These are phyloP conservation scores for Petrolisthes manimaculis DNA, from an alignment of 2,888 invertebrate species.

Conservation along the genomic window DNA sequence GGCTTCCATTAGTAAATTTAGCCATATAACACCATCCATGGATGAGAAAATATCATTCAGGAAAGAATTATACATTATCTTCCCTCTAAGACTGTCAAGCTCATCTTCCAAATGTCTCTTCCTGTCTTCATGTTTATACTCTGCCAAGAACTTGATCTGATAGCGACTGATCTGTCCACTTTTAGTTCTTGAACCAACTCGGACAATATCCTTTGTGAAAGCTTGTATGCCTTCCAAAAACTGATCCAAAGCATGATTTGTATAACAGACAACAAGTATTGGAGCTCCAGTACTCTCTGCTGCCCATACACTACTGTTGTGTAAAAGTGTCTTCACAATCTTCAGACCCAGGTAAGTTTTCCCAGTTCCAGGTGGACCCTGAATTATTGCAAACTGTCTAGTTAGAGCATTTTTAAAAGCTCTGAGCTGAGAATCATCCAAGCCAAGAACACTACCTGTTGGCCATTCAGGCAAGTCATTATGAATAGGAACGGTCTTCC, in stretches of 20 bases:
- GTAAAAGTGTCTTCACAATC: conserved; percentile 78
- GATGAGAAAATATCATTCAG: too few species aligned
- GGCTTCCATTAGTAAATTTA: too few species aligned
- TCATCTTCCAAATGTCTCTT: too few species aligned
- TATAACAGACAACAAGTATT: conserved; percentile 84
- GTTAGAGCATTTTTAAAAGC: conserved; percentile 80
- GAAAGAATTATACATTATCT: too few species aligned
- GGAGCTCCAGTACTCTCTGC: conserved; percentile 75
- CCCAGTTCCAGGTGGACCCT: conserved; percentile 77
- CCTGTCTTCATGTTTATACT: too few species aligned
- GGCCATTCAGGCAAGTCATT: conserved; percentile 72
- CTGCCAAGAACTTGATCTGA: conserved; percentile 35
- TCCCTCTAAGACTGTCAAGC: too few species aligned
- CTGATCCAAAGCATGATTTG: conserved; percentile 89
- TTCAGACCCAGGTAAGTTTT: conserved; percentile 79
- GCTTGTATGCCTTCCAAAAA: conserved; percentile 78
- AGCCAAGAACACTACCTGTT: conserved; percentile 70
- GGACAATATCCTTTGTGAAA: conserved; percentile 76
- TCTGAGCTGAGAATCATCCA: conserved; percentile 78
- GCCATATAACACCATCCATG: too few species aligned
- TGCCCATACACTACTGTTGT: conserved; percentile 66
- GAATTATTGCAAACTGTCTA: conserved; percentile 81
- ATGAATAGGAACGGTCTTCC: not conserved
- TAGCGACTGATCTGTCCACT: conserved; percentile 72
- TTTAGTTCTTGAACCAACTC: conserved; percentile 80